Evolutionary conservation across 30 jellyfish, hydroid and myxozoan species (phyloP), one percentile per base, ranked within the genome.

Genomic region (Pseudorhiza aurosa): DNA sequence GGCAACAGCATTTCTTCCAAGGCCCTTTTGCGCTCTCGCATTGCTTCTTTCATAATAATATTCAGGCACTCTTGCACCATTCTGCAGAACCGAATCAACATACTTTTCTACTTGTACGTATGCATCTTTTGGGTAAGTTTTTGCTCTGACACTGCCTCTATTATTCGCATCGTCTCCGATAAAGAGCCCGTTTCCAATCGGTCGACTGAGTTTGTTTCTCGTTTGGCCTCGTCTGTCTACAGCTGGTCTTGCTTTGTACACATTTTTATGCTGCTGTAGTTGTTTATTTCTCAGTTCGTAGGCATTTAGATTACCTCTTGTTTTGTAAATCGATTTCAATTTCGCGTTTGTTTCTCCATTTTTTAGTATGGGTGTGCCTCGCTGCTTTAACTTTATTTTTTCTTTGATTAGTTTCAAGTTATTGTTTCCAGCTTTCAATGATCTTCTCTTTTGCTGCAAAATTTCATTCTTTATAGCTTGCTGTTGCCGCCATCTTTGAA

Each of bases 401-500:
- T 6, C 6, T 3, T 7, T 15, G 2, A 26, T 6, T 17, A 47
- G 11, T 47, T 17, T 6, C 62, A 6, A 6, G 21, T 47, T 17
- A 3, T 47, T 26, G 11, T 22, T 15, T 47, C 2, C 24, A 47
- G 62, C 62, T 47, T 26, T 6, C 22, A 3, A 26, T 26, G 11
- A 8, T 17, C n/a, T 47, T 6, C 50, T 18, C 31, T 30, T 68
- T 29, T 37, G 36, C 35, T 45, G 81, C 62, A 60, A 15, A 55
- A 26, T 15, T 1, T 51, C 65, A 18, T 82, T 55, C 27, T 63
- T 62, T 15, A 62, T 35, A 12, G 78, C 75, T 31, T 78, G 90
- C 37, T 78, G 75, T 46, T 78, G 90, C 45, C 90, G 46, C 90
- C 90, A 78, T 63, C 46, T 45, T 45, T 15, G 81, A 10, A 78